phyloP scores from a whole-genome alignment of 2,888 invertebrate genomes.

The Frankliniella intonsa region DNA sequence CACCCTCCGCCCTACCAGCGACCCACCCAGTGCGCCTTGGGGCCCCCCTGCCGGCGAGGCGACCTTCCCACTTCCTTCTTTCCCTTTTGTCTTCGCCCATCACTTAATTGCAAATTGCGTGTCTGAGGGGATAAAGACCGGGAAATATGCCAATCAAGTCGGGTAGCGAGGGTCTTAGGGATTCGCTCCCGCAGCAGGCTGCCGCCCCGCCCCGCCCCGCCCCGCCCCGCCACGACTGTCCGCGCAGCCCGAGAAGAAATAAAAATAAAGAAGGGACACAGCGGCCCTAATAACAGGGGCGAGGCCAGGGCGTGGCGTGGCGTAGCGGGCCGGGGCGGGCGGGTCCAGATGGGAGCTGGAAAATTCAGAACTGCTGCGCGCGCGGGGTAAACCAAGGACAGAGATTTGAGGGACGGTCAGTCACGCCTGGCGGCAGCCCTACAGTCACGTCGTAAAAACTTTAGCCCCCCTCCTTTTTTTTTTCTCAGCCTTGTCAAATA shows the following conservation, averaged over 20 bases:
- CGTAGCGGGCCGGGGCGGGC: not conserved
- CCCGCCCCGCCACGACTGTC: no score
- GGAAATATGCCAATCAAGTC: slow-evolving; percentile 14
- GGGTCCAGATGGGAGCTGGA: not conserved
- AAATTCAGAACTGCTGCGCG: not conserved
- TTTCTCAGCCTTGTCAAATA: not conserved
- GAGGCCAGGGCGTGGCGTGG: not conserved
- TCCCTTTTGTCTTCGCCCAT: not conserved
- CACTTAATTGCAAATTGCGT: slow-evolving; percentile 13
- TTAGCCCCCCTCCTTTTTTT: not conserved
- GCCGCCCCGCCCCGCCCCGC: not conserved
- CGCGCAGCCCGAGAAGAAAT: not conserved
- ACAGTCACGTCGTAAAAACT: no score
- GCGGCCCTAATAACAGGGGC: not conserved
- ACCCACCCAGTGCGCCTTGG: no score
- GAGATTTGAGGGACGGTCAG: not conserved
- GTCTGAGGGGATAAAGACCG: slow-evolving; percentile 1
- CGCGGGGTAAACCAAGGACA: not conserved
- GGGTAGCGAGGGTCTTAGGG: not conserved
- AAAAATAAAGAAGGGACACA: not conserved
- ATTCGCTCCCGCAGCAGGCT: not conserved
- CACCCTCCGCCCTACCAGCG: no score
- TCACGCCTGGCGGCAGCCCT: no score
- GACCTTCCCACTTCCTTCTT: not conserved
- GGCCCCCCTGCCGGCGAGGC: no score